Percentiles rank a stretch among this genome's conserved stretches.
phyloP scores from a whole-genome alignment of 2,113 vertebrate species.

The Cariama cristata region DNA sequence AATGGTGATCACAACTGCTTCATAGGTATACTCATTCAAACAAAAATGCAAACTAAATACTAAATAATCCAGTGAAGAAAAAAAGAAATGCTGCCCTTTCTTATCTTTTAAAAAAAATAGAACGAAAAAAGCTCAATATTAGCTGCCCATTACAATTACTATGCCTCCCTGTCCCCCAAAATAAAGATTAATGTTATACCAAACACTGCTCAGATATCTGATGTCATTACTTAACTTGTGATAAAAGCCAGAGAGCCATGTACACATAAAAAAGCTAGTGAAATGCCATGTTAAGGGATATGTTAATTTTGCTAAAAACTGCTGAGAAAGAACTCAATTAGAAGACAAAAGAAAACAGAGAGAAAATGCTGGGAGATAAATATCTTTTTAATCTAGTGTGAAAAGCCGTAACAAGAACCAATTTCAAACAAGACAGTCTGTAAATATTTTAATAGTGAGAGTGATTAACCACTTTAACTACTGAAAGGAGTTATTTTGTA shows the following conservation, averaged over 20 bases:
- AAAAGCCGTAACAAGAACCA: background rate
- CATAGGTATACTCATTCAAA: background rate
- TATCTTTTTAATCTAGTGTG: background rate
- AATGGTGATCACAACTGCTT: background rate
- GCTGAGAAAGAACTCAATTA: background rate
- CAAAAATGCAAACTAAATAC: background rate
- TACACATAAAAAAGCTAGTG: background rate
- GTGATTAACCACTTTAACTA: background rate
- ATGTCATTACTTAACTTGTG: background rate
- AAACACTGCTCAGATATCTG: background rate
- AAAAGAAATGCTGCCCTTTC: background rate
- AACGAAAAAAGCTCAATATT: background rate
- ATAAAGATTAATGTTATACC: background rate
- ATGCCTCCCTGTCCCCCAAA: background rate
- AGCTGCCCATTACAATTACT: background rate
- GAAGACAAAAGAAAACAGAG: background rate
- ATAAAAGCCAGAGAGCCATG: background rate
- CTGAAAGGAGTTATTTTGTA: background rate
- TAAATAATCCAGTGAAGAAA: background rate
- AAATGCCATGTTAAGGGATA: background rate
- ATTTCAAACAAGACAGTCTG: background rate
- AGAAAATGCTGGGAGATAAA: background rate
- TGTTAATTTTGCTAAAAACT: background rate
- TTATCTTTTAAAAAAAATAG: background rate
- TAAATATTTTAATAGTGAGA: constrained; percentile 13